Evolutionary conservation across 1,140 invertebrate species (phyloP).

Genomic region (Carposina sasakii): DNA sequence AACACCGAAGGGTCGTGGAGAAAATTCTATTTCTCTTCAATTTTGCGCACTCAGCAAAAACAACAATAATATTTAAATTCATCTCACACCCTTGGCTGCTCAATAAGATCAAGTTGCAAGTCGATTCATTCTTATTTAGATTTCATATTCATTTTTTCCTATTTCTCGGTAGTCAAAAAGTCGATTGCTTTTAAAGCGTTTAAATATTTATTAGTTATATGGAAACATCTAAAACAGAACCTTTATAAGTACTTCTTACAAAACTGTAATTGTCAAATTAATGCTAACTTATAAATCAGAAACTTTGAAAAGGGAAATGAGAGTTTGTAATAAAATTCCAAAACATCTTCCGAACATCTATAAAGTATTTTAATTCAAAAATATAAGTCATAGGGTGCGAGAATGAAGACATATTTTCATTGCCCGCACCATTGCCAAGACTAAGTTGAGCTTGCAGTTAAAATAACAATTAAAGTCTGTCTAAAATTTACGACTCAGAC

Average conservation of each 20-base stretch:
- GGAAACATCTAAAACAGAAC: too few species aligned
- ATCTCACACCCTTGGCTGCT: constrained; percentile 39
- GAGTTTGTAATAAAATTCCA: too few species aligned
- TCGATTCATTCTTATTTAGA: constrained; percentile 12
- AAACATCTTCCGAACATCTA: too few species aligned
- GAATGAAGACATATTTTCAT: constrained; percentile 71
- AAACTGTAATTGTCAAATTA: too few species aligned
- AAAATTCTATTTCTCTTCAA: constrained; percentile 67
- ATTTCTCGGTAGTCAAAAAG: too few species aligned
- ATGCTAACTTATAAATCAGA: too few species aligned
- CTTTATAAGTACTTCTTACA: too few species aligned
- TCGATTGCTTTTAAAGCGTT: too few species aligned
- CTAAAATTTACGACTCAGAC: constrained; percentile 69
- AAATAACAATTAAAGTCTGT: constrained; percentile 71
- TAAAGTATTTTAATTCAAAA: too few species aligned
- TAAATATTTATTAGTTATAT: too few species aligned
- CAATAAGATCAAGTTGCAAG: constrained; percentile 26
- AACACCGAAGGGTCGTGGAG: constrained; percentile 40
- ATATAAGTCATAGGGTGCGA: constrained; percentile 63
- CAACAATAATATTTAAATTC: constrained; percentile 68
- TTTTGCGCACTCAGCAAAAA: constrained; percentile 65
- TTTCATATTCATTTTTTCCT: too few species aligned
- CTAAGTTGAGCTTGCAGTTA: constrained; percentile 67
- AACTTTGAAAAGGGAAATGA: too few species aligned
- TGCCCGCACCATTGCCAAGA: constrained; percentile 41